These are phyloP conservation scores for Conomelus anceps DNA, from an alignment of 2,888 invertebrate genomes.

Conservation along the genomic window DNA sequence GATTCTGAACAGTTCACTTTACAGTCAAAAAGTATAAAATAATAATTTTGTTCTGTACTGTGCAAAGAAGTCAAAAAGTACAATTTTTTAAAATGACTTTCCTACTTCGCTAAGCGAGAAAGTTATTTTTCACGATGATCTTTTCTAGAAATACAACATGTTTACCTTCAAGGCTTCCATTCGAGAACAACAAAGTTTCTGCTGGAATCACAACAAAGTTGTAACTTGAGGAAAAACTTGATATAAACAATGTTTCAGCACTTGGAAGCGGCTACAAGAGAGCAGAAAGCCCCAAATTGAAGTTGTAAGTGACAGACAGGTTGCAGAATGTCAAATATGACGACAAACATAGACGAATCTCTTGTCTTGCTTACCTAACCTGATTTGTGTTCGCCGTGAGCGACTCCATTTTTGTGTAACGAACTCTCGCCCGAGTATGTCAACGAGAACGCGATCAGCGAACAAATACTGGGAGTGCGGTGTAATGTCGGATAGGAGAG, in stretches of 20 bases:
- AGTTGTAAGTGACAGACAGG: not conserved
- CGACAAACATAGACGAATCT: not conserved
- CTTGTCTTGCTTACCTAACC: not conserved
- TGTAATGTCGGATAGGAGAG: not conserved
- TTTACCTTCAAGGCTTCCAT: no score
- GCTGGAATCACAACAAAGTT: not conserved
- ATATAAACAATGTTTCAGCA: not conserved
- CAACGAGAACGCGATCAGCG: not conserved
- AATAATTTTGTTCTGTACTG: no score
- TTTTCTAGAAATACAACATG: no score
- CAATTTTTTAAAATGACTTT: no score
- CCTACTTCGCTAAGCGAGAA: no score
- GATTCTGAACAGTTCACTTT: no score
- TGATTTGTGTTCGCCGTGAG: not conserved
- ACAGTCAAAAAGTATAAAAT: no score
- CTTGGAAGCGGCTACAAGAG: not conserved
- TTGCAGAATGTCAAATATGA: not conserved
- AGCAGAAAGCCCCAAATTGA: not conserved
- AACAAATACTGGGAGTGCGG: not conserved
- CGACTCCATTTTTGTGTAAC: not conserved
- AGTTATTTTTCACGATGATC: no score
- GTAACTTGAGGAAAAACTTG: not conserved
- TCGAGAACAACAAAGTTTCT: not conserved
- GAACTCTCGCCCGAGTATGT: not conserved
- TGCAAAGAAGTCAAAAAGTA: no score